These are phyloP conservation scores for Drosophila multiciliata DNA, from an alignment of 2,888 invertebrate genomes.

Conservation along the genomic window DNA sequence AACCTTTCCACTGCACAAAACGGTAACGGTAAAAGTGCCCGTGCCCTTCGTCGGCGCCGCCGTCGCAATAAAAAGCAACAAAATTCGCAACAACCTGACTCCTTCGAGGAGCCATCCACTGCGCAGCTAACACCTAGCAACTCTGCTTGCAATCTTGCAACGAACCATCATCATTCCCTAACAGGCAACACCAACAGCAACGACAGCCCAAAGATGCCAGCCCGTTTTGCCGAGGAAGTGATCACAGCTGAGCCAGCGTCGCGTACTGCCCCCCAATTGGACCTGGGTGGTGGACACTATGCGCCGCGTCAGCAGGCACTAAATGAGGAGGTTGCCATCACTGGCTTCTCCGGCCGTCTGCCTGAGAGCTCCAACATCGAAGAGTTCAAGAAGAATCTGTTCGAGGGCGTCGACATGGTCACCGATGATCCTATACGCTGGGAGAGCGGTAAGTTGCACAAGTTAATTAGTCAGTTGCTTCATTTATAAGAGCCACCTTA, in stretches of 20 bases:
- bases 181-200: conserved; percentile 22
- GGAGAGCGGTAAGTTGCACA: conserved; percentile 88
- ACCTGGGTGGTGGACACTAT: conserved; percentile 80
- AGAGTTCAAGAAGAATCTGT: conserved; percentile 96
- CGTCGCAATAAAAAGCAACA: conserved; percentile 80
- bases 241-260: conserved; percentile 80
- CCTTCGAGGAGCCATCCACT: conserved; percentile 52
- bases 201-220: conserved; percentile 87
- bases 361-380: conserved; percentile 96
- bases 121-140: conserved; percentile 72
- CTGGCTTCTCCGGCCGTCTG: conserved; percentile 94
- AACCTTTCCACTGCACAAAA: conserved; percentile 58
- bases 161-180: conserved; percentile 39
- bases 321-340: conserved; percentile 91
- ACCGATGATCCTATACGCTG: conserved; percentile 96
- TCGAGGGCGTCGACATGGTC: conserved; percentile 96
- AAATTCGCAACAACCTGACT: conserved; percentile 71
- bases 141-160: conserved; percentile 41
- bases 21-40: conserved; percentile 69
- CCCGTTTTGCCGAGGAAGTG: conserved; percentile 87
- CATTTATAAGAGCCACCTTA: background rate
- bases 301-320: conserved; percentile 60
- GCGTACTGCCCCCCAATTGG: conserved; percentile 78
- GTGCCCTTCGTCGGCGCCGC: conserved; percentile 80
- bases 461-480: background rate